Base-by-base conservation (phyloP, 2,888 invertebrate genomes). In the Drosophila mettleri region DNA sequence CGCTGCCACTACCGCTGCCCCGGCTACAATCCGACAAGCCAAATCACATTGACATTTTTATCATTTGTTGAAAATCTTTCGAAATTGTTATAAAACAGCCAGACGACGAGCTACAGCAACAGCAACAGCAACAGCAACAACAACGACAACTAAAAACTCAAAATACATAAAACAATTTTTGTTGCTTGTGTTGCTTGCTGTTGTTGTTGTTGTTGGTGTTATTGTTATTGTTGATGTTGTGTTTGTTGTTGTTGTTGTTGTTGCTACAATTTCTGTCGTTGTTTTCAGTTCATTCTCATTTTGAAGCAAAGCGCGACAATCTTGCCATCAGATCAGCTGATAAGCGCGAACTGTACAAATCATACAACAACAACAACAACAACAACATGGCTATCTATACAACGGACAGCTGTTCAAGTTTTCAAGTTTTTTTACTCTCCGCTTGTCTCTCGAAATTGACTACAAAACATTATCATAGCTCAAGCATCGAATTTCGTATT, bases 11-110 rank as follows among this genome's bases (percentile, higher is more conserved):
- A 66, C 57, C 61, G 49, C 58, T 78, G 69, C 66, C 53, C 53
- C 59, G 54, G 53, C 65, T 65, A 69, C 68, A 74, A 80, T 69
- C 81, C 88, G 89, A 88, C 87, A 82, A 87, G 74, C 88, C 81
- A 80, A 86, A 85, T 86, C 85, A 86, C 88, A 88, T 85, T 85
- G 85, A 85, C 87, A 84, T 88, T 88, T 80, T 88, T 85, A 86
- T 88, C 88, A 77, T 81, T 79, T 77, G 77, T 73, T 81, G 71
- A 85, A 85, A 86, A 88, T 85, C 87, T 88, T 72, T 84, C 74
- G 69, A 83, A 88, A 86, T 88, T 85, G 88, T 86, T 88, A 86
- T 84, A 84, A 86, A 84, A 88, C 83, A 77, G 72, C 68, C 75
- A 80, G 68, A 85, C 82, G 79, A 74, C 74, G 69, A 74, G 86